Evolutionary conservation across 2,113 vertebrate species (phyloP).

Genomic region (Centropristis striata): DNA sequence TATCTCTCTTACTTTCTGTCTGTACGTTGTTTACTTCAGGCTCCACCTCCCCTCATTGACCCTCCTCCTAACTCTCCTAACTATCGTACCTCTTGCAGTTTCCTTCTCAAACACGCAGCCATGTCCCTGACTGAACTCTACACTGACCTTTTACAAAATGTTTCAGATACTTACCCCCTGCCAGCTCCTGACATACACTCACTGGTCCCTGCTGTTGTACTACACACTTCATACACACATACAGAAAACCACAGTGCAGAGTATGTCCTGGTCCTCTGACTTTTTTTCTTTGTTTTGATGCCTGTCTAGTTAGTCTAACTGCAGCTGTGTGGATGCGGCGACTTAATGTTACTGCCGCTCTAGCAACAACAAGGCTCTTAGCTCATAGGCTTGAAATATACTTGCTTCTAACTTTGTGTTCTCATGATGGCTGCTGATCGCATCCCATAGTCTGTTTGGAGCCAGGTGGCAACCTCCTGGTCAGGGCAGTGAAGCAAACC

Average conservation of each 20-base stretch:
- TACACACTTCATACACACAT: conserved; percentile 47
- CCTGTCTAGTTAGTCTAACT: conserved; percentile 22
- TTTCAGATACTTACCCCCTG: conserved; percentile 70
- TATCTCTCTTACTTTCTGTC: neutral
- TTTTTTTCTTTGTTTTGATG: neutral
- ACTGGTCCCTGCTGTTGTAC: conserved; percentile 56
- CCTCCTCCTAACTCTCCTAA: conserved; percentile 41
- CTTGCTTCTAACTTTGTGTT: too few relatives aligned
- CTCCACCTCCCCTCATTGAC: conserved; percentile 6
- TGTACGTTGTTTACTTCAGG: conserved; percentile 38
- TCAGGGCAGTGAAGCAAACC: too few relatives aligned
- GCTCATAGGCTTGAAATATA: neutral
- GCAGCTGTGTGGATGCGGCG: neutral
- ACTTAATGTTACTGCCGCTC: conserved; percentile 6
- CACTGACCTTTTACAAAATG: conserved; percentile 78
- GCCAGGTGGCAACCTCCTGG: too few relatives aligned
- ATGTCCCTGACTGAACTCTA: conserved; percentile 61
- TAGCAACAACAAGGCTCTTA: neutral
- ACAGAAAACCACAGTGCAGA: conserved; percentile 11
- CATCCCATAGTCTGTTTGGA: too few relatives aligned
- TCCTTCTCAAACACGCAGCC: conserved; percentile 52
- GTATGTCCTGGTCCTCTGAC: conserved; percentile 2
- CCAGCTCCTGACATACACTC: conserved; percentile 67
- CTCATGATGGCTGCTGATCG: too few relatives aligned
- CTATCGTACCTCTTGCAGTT: conserved; percentile 45